Base-by-base conservation (phyloP, 1,140 invertebrate genomes). In the Drosophila oshimai region DNA sequence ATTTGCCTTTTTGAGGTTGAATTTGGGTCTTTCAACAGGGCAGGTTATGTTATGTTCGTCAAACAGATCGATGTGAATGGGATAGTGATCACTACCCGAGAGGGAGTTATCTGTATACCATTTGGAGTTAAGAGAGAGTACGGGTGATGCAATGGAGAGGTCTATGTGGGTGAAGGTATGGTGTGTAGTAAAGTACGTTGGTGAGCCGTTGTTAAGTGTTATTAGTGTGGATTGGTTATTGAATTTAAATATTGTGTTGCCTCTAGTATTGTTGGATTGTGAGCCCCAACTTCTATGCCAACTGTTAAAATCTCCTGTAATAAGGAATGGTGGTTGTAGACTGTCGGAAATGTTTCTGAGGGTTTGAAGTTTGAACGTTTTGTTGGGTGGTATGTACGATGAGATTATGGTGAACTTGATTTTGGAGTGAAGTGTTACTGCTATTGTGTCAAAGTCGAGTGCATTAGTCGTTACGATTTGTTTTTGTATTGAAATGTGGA, bases 261-360 rank as follows among this genome's bases (percentile, higher is more conserved):
- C n/a, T n/a, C n/a, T n/a, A n/a, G 29, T 17, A 13, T 53, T 53
- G 26, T 53, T 53, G 36, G 22, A 0, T 18, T 13, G 24, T 28
- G 24, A 53, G 36, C 36, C 36, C 36, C 50, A 53, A 2, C 50
- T 26, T 26, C 47, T 50, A 17, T 50, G 20, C 42, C 54, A 72
- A 9, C 61, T 53, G 10, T 72, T 67, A n/a, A 72, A 49, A 12
- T 72, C 69, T 10, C 55, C 62, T 10, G 64, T 47, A 7, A 74
- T 62, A 13, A 74, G 31, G 12, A 49, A 13, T 26, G 70, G 62
- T 22, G 33, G 13, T 47, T 47, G 50, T 42, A 50, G 4, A 28
- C 2, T 57, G 7, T 36, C n/a, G n/a, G 34, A 62, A 2, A 46
- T 49, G 28, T 55, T 45, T 49, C 46, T 50, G 7, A 60, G 44